Percentiles rank a stretch among this genome's conserved stretches.
Evolutionary conservation across 2,113 vertebrate species (phyloP).

Genomic region (Semnornis frantzii): DNA sequence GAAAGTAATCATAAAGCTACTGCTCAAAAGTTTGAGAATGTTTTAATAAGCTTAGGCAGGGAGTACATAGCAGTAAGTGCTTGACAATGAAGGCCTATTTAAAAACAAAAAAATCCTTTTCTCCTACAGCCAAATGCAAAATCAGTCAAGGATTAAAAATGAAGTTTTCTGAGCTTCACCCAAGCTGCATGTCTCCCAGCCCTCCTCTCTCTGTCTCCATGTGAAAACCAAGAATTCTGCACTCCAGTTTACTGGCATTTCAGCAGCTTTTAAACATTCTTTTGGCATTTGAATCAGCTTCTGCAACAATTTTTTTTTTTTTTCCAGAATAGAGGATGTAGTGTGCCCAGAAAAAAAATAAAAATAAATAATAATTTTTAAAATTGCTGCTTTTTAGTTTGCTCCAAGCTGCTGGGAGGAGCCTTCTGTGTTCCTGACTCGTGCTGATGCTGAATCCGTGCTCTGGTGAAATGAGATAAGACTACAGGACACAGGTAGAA

Average conservation of each 20-base stretch:
- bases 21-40: not conserved
- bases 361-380: no score
- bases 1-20: not conserved
- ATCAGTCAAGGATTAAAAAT: not conserved
- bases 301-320: not conserved
- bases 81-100: not conserved
- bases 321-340: not conserved
- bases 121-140: not conserved
- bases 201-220: not conserved
- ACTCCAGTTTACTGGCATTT: not conserved
- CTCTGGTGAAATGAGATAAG: not conserved
- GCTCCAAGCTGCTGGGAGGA: not conserved
- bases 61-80: not conserved
- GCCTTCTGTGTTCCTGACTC: not conserved
- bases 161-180: not conserved
- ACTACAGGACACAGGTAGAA: not conserved
- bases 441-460: fast-evolving
- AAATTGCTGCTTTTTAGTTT: not conserved
- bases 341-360: not conserved
- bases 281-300: not conserved
- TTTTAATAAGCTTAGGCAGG: not conserved
- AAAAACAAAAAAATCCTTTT: not conserved
- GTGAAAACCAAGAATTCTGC: not conserved
- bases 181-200: fast-evolving
- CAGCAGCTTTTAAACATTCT: not conserved